Evolutionary conservation across 2,797 vertebrate genomes (phyloP).

Genomic region (Spinus olivaceus): DNA sequence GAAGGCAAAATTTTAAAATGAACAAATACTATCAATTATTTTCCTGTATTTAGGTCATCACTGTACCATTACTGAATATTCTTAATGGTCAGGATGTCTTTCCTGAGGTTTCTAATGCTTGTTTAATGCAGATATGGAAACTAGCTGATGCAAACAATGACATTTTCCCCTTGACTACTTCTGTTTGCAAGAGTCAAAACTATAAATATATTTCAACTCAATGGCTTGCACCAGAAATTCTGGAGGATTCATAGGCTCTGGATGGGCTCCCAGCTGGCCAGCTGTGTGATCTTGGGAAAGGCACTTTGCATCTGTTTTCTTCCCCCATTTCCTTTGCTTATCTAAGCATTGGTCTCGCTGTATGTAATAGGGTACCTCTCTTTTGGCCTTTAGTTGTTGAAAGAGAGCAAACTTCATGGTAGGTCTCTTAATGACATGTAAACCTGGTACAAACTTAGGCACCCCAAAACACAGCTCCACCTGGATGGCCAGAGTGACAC

Average conservation of each 20-base stretch:
- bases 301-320: slow-evolving; percentile 18
- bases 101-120: not conserved
- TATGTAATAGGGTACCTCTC: not conserved
- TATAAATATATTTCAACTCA: not conserved
- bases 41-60: not conserved
- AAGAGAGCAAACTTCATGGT: not conserved
- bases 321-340: slow-evolving; percentile 29
- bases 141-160: not conserved
- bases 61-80: not conserved
- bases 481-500: not conserved
- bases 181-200: not conserved
- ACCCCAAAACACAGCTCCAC: not conserved
- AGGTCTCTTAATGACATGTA: not conserved
- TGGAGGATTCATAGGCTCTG: not conserved
- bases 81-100: not conserved
- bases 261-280: not conserved
- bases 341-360: not conserved
- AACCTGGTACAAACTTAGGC: not conserved
- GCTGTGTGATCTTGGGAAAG: slow-evolving; percentile 15
- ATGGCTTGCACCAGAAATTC: not conserved
- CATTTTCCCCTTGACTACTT: not conserved
- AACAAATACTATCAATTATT: not conserved
- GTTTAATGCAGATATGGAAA: not conserved
- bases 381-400: not conserved
- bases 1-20: not conserved